Base-by-base conservation (phyloP, 2,797 vertebrate genomes). In the Halcyon badia region DNA sequence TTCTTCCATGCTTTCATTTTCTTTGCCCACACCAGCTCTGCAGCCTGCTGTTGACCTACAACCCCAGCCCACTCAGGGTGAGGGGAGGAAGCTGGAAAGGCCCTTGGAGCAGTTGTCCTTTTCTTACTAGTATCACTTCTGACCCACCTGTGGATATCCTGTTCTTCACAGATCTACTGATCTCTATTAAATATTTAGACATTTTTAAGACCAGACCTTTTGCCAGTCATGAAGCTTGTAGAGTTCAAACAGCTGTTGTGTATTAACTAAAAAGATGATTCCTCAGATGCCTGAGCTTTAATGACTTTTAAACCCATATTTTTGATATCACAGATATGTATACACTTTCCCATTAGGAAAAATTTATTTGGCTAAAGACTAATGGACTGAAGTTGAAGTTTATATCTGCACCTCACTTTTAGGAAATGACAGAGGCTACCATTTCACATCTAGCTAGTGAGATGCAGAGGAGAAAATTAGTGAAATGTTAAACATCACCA, bases 401-500 rank as follows among this genome's bases (percentile, higher is more conserved):
- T 81, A 41, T 76, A 20, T 41, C 88, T 39, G 42, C 41, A 61
- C 60, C 31, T 76, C 30, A 12, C 14, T 73, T 95, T 91, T 42
- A 33, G 26, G 86, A 95, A 90, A 56, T 87, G 76, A 79, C 77
- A 14, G 41, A 90, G 42, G 81, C 54, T 86, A 58, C 20, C 5
- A 57, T 92, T 94, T 96, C 71, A 61, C 66, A 96, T 42, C 60
- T 82, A 89, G 51, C 46, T 73, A 77, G 39, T 65, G 90, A 90
- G 96, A 88, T 20, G 46, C 33, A 71, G 69, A 7, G 3, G 6
- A 4, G 28, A 20, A 78, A 78, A 93, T 31, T 37, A 84, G 57
- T 92, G 60, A 97, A 95, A 91, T 52, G 83, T 62, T 83, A 73
- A 93, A 94, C 54, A 37, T 19, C 15, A 56, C 62, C n/a, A 56